Base-by-base conservation (phyloP, 2,797 vertebrate species). In the Vireo griseus region DNA sequence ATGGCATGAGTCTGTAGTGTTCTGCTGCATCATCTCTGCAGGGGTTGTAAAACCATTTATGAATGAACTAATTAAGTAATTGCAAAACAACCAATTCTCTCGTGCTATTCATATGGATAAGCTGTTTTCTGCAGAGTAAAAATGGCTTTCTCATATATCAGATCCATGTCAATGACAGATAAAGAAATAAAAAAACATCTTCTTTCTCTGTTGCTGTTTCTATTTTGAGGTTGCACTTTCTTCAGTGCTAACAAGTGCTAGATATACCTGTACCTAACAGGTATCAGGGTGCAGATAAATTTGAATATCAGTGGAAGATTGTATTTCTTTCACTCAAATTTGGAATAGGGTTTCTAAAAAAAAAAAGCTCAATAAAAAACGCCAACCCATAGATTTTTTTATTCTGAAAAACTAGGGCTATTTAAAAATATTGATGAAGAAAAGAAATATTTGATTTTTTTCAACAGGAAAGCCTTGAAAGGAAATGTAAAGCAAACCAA, bases 381-480 rank as follows among this genome's bases (percentile, higher is more conserved):
- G 1, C 2, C 6, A 37, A 21, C 1, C 1, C 11, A 18, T 1
- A 29, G 16, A 2, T 24, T 39, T 28, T 13, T 11, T 69, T 75
- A 62, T 40, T 39, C 16, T 69, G 8, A 59, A 83, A 63, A 61
- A n/a, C 7, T 66, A 29, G 3, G 29, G 6, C 5, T 31, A 45
- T 52, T 78, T 25, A n/a, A 18, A 80, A 45, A 13, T 62, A 35
- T 26, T 39, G 19, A 39, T 80, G 11, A 63, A 82, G 25, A 47
- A 69, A 62, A 54, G 4, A 29, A 62, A 48, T 29, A 2, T 45
- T 42, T 48, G 3, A 2, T 6, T 13, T 50, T 82, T 54, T 68
- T 29, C 5, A 62, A 10, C 4, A 33, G 29, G 9, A 76, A 52
- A 67, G 26, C 3, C 9, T 40, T 75, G 31, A 55, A 75, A 78